Base-by-base conservation (phyloP, 2,113 vertebrate species). In the Cettia cetti region DNA sequence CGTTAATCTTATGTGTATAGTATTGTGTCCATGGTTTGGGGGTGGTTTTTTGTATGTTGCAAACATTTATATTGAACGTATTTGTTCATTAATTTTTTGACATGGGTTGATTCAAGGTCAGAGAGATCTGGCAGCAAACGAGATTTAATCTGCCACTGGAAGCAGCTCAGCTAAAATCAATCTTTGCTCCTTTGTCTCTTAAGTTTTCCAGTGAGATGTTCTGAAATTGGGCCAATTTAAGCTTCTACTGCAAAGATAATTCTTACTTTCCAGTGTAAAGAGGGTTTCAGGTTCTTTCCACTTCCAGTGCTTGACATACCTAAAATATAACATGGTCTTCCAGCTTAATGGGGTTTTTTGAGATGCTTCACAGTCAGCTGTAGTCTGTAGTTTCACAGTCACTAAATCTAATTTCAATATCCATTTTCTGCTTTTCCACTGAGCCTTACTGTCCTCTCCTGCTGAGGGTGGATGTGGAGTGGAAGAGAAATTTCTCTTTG, bases 81-180 rank as follows among this genome's bases (percentile, higher is more conserved):
- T 40, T 50, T 84, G 44, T 74, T 95, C 82, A 47, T 91, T 78
- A 59, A 40, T 47, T 78, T 79, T 83, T 81, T 93, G 88, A 81
- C 81, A 44, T 37, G n/a, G 56, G 61, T 65, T 95, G 75, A 37
- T 79, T 89, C n/a, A 59, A 94, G 88, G 68, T 85, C 91, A 92
- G 65, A 85, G 26, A 61, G 22, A 37, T 59, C 50, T 89, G 83
- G 75, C 77, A 96, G 74, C 18, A 75, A 54, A 86, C 16, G 57
- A 78, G 81, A 66, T 82, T 89, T 53, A 50, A 91, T 82, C 42
- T 70, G 80, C 60, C 84, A 72, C 20, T 14, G 56, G 63, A 31
- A 89, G 27, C 66, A 77, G 49, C 63, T 65, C 24, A 56, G 71
- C 18, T 57, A 19, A 86, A 93, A 65, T 57, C 31, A 52, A 77